Conservation (phyloP, 2,113 vertebrate species). For the Diphyllodes magnificus region DNA sequence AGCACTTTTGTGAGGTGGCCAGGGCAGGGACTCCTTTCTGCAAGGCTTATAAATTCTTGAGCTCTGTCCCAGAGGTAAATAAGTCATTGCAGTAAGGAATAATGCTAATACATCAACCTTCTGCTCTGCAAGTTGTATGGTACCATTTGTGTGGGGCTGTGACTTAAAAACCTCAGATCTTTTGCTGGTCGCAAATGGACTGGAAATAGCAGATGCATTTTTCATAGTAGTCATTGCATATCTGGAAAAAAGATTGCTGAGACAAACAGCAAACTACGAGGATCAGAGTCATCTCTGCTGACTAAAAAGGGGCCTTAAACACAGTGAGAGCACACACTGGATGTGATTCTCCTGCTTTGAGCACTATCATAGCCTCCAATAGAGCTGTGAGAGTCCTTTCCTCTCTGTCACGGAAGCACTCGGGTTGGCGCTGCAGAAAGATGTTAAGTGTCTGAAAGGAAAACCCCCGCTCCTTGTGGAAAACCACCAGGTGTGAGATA, state of each 20-base stretch:
- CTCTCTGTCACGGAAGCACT: background rate
- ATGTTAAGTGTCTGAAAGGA: background rate
- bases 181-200: background rate
- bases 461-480: background rate
- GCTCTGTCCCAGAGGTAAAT: background rate
- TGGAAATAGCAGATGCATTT: constrained; percentile 21
- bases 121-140: background rate
- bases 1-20: background rate
- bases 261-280: constrained; percentile 22
- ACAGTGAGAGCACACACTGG: background rate
- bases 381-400: background rate
- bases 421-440: background rate
- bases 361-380: background rate
- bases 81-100: background rate
- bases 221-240: background rate
- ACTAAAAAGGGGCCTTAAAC: background rate
- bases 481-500: background rate
- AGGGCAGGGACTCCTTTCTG: background rate
- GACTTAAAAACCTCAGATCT: constrained; percentile 11
- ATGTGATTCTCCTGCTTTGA: background rate
- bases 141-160: background rate
- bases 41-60: background rate
- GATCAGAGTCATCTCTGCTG: background rate
- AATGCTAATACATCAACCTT: background rate
- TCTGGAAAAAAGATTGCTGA: background rate